These are phyloP conservation scores for Equus przewalskii DNA, from an alignment of 2,113 vertebrate species.

Conservation along the genomic window DNA sequence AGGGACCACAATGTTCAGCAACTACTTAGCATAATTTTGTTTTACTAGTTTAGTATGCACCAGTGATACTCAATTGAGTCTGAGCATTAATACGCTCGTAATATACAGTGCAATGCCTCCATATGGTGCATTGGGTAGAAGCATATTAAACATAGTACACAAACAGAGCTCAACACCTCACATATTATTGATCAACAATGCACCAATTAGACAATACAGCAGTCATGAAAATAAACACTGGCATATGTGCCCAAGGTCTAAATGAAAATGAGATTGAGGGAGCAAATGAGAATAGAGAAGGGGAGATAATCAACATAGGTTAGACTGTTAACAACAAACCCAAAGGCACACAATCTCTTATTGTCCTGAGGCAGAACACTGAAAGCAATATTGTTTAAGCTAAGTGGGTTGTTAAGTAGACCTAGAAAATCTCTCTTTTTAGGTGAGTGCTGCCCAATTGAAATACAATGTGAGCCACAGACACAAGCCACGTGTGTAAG, in stretches of 20 bases:
- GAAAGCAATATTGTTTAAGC: not conserved
- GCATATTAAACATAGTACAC: slow-evolving; percentile 64
- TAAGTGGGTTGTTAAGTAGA: slow-evolving; percentile 28
- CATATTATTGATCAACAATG: slow-evolving; percentile 61
- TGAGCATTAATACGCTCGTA: slow-evolving; percentile 58
- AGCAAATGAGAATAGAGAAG: not conserved
- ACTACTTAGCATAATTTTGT: slow-evolving; percentile 68
- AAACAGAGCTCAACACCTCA: slow-evolving; percentile 64
- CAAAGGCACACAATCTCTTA: not conserved
- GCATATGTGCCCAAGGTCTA: slow-evolving; percentile 36
- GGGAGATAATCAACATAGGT: not conserved
- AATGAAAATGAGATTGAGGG: not conserved
- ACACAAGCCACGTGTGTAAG: not conserved
- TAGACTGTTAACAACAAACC: not conserved
- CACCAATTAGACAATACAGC: slow-evolving; percentile 53
- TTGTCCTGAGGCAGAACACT: not conserved
- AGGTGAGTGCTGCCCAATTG: not conserved
- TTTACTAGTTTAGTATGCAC: slow-evolving; percentile 67
- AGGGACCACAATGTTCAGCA: not conserved
- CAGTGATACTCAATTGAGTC: slow-evolving; percentile 59
- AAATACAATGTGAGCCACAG: not conserved
- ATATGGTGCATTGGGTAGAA: slow-evolving; percentile 41
- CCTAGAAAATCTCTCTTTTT: not conserved
- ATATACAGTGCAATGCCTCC: slow-evolving; percentile 26
- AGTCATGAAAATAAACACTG: slow-evolving; percentile 61